phyloP scores from a whole-genome alignment of 2,113 vertebrate species.

The Tupaia tana region DNA sequence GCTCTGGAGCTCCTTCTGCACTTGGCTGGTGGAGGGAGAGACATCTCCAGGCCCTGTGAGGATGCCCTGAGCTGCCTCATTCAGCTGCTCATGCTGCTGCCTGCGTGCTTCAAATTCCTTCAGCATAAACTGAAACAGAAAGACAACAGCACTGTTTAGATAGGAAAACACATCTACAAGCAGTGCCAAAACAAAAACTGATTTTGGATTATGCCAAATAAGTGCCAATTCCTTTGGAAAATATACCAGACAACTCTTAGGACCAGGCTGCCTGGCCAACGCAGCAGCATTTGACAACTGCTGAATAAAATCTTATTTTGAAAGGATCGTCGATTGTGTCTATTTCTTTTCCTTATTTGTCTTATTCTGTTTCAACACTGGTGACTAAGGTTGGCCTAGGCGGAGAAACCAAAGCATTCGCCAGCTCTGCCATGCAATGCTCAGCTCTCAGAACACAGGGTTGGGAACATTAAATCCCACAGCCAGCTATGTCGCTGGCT shows the following conservation, averaged over 20 bases:
- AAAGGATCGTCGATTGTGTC: neutral
- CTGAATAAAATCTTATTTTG: slow-evolving; percentile 52
- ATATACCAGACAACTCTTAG: slow-evolving; percentile 53
- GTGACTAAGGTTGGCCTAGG: slow-evolving; percentile 10
- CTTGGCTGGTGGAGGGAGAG: slow-evolving; percentile 89
- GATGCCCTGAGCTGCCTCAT: slow-evolving; percentile 94
- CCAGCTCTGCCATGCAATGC: slow-evolving; percentile 29
- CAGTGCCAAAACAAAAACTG: slow-evolving; percentile 84
- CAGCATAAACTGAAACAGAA: slow-evolving; percentile 96
- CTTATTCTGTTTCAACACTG: slow-evolving; percentile 48
- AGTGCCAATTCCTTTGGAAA: slow-evolving; percentile 61
- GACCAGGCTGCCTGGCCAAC: slow-evolving; percentile 12
- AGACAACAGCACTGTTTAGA: slow-evolving; percentile 79
- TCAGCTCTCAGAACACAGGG: neutral
- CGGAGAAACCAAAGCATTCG: neutral
- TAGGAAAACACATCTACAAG: slow-evolving; percentile 80
- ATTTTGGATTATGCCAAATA: slow-evolving; percentile 69
- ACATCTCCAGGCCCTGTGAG: slow-evolving; percentile 89
- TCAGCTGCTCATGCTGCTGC: slow-evolving; percentile 96
- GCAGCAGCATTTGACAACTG: neutral
- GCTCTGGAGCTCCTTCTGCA: slow-evolving; percentile 91
- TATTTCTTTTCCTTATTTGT: slow-evolving; percentile 62
- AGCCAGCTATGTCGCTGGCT: neutral
- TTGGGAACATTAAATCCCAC: neutral
- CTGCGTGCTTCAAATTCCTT: slow-evolving; percentile 97